Conservation (phyloP, 2,888 invertebrate genomes). For the Eupeodes latifasciatus region DNA sequence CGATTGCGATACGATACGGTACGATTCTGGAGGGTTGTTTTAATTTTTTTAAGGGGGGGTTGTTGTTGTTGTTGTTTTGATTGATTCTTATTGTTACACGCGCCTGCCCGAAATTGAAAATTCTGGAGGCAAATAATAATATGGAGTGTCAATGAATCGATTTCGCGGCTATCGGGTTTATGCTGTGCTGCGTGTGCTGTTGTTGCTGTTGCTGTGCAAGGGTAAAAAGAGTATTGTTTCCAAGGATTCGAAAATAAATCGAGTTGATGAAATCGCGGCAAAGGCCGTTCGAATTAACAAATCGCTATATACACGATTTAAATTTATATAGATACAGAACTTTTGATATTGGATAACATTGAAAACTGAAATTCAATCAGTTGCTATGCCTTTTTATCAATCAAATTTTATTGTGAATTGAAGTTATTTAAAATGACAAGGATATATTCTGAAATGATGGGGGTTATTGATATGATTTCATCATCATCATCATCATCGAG, state of each 20-base stretch:
- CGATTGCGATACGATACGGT: no score
- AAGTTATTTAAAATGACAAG: conserved; percentile 11
- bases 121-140: conserved; percentile 20
- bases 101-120: conserved; percentile 15
- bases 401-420: not conserved
- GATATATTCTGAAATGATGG: not conserved
- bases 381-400: conserved; percentile 9
- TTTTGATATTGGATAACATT: conserved; percentile 34
- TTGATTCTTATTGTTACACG: not conserved
- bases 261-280: not conserved
- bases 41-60: not conserved
- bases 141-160: conserved; percentile 46
- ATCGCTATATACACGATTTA: not conserved
- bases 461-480: conserved; percentile 4
- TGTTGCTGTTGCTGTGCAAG: not conserved
- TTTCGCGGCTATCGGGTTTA: conserved; percentile 9
- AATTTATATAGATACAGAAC: not conserved
- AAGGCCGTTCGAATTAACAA: conserved; percentile 14
- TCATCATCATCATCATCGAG: no score
- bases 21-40: not conserved
- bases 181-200: conserved; percentile 2
- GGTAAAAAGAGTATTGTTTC: conserved; percentile 11
- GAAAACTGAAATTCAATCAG: conserved; percentile 40
- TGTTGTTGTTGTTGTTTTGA: not conserved
- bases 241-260: conserved; percentile 24